A percentile compares a stretch with the other conserved stretches of the same genome.
phyloP scores from a whole-genome alignment of 1,140 invertebrate species.

The Harpegnathos saltator region DNA sequence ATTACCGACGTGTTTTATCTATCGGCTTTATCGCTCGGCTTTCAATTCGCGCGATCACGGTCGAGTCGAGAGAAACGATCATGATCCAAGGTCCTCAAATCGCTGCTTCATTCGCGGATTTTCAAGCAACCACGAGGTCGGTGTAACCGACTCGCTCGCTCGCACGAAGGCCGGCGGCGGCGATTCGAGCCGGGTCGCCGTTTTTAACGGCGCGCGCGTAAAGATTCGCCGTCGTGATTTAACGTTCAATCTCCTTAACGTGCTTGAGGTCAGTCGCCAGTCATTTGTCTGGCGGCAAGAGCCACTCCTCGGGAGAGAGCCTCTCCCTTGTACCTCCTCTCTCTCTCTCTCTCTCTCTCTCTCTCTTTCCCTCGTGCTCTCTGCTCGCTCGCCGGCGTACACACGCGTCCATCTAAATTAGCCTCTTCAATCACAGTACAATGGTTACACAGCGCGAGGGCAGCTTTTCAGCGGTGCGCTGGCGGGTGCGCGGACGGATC shows the following conservation, averaged over 20 bases:
- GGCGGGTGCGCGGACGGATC: conserved; percentile 50
- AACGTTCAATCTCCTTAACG: conserved; percentile 68
- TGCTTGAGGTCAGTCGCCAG: conserved; percentile 67
- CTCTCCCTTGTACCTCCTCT: not conserved
- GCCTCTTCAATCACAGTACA: conserved; percentile 74
- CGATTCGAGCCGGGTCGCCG: conserved; percentile 57
- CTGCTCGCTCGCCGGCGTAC: conserved; percentile 37
- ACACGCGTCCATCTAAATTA: conserved; percentile 73
- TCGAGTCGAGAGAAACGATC: no score
- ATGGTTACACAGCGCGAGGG: conserved; percentile 69
- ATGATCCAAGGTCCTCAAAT: not conserved
- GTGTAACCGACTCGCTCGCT: not conserved
- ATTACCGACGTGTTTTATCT: no score
- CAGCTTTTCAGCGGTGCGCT: conserved; percentile 65
- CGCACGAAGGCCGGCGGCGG: conserved; percentile 1
- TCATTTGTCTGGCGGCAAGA: conserved; percentile 67
- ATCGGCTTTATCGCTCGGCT: no score
- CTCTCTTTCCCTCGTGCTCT: conserved; percentile 5
- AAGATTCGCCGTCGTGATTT: conserved; percentile 64
- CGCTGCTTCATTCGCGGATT: not conserved
- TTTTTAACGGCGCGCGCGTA: conserved; percentile 46
- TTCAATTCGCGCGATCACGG: no score
- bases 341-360: conserved; percentile 17
- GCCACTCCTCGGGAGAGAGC: conserved; percentile 62
- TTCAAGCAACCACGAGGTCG: not conserved